phyloP scores from a whole-genome alignment of 2,888 invertebrate species.

The Maniola hyperantus region DNA sequence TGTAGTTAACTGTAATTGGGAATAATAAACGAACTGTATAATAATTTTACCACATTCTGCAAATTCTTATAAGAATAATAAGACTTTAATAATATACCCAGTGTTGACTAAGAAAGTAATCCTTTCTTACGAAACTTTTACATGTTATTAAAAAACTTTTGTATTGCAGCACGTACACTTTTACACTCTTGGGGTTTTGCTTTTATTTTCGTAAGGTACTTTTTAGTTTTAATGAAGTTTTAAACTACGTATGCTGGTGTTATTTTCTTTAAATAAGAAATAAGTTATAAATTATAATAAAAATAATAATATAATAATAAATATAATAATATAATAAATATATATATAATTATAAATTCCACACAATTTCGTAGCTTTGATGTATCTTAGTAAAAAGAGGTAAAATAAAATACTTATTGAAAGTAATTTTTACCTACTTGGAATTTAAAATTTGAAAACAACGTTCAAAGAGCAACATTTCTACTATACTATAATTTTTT shows the following conservation, averaged over 20 bases:
- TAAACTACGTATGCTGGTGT: neutral
- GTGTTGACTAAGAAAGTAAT: slow-evolving; percentile 2
- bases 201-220: neutral
- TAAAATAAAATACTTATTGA: too few relatives aligned
- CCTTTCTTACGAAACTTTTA: slow-evolving; percentile 9
- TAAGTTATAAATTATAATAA: too few relatives aligned
- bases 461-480: too few relatives aligned
- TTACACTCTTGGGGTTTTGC: slow-evolving; percentile 11
- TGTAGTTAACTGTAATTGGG: too few relatives aligned
- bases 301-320: too few relatives aligned
- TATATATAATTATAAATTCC: neutral
- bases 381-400: too few relatives aligned
- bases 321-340: too few relatives aligned
- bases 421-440: too few relatives aligned
- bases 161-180: slow-evolving; percentile 11
- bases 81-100: neutral
- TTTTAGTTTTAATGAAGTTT: slow-evolving; percentile 13
- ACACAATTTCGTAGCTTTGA: too few relatives aligned
- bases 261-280: neutral
- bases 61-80: slow-evolving; percentile 2
- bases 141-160: slow-evolving; percentile 17
- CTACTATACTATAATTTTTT: too few relatives aligned
- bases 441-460: too few relatives aligned
- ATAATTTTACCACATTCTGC: neutral
- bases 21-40: too few relatives aligned